Base-by-base conservation (phyloP, 64 coral and sea anemone genomes). In the Montipora foliosa region DNA sequence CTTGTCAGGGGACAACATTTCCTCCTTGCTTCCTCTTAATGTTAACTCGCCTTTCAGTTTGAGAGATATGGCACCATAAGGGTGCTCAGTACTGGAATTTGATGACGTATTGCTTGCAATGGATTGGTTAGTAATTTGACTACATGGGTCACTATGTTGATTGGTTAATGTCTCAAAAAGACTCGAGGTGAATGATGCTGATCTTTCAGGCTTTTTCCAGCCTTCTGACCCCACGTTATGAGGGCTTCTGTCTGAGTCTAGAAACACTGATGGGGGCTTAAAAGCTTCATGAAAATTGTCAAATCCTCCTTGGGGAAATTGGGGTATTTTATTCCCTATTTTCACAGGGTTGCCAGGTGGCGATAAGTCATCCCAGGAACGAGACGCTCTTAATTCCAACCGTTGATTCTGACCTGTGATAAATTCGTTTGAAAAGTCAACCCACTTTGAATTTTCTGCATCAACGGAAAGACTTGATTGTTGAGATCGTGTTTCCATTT, bases 61-160 rank as follows among this genome's bases (percentile, higher is more conserved):
- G 12, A 95, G 48, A 22, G 77, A 76, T 84, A 95, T 95, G 10
- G 88, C 90, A 67, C 89, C 93, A 79, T 95, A 95, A 46, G 93
- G 93, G 72, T 95, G 93, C 75, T 90, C 58, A 19, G 80, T 44
- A 53, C 79, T 78, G 8, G 80, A 90, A 90, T 89, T 90, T 22
- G 78, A 68, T 12, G 93, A 90, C 37, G 82, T 72, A 71, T 50
- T 86, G 49, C 88, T 90, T 61, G 45, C 62, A 64, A 90, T 52
- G 78, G 93, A 90, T 52, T 75, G 75, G 25, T 84, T 44, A 72
- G 80, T 45, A 89, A n/a, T 50, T 25, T 74, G 49, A 53, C 74
- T 53, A 24, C 49, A 44, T 25, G 47, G n/a, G 67, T 71, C 44
- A 46, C 6, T 47, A 67, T 24, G 21, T 10, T 77, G 68, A 76